Evolutionary conservation across 2,888 invertebrate genomes (phyloP), one percentile per base, ranked within the genome.

Genomic region (Drosophila paracracens): DNA sequence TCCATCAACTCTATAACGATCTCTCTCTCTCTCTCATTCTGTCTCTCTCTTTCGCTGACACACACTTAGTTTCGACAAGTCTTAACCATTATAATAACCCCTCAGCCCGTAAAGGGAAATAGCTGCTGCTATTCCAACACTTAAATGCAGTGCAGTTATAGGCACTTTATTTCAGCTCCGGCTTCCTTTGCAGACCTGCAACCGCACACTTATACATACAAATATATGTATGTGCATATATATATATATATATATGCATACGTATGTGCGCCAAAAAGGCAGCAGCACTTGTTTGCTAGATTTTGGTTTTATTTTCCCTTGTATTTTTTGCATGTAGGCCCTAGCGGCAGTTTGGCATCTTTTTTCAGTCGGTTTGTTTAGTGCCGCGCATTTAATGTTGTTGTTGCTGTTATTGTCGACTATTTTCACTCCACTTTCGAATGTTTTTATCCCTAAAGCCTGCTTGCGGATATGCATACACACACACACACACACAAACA

Each of bases 401-500:
- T 46, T 68, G 46, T 52, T 57, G 57, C 58, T 59, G 64, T 70
- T 60, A 66, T 67, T 83, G 70, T 68, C 74, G 82, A 83, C 83
- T 84, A 87, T 88, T 89, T 87, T 89, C 78, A 84, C 75, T 84
- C 79, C 84, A 81, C 84, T 84, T 84, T 89, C 73, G 76, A 76
- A 83, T 81, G 84, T 84, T 88, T 87, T 89, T 88, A 88, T 88
- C 84, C 89, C 81, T 79, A 88, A 88, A 88, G 89, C 84, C 84
- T 72, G 87, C 89, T 88, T 84, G 89, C 87, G 89, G 87, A 83
- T 85, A 88, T 86, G 81, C 87, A 78, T 58, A 80, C 33, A 67
- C 50, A 46, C 54, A 61, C 40, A 56, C 36, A 80, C 33, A 67
- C 50, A 46, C 54, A 61, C 40, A 56, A 25, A 21, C 21, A 6